Evolutionary conservation across 2,797 vertebrate species (phyloP), one percentile per base, ranked within the genome.

Genomic region (Glossophaga mutica): DNA sequence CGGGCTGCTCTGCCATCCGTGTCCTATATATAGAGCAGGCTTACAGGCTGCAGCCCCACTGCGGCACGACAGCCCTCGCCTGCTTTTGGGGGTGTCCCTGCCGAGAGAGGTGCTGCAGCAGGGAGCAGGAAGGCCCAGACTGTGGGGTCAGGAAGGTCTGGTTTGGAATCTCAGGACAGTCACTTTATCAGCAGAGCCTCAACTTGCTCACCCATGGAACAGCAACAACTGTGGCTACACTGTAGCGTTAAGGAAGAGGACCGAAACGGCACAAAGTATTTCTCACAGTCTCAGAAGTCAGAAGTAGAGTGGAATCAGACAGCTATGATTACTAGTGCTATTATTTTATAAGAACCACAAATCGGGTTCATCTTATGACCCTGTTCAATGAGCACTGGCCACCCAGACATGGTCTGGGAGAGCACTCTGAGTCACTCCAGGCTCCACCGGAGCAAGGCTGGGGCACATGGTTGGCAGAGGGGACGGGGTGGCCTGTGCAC

Each of bases 51-150:
- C 21, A 50, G 68, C 46, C 4, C 15, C 29, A 9, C 26, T 15
- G 21, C 6, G 15, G 16, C 22, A 10, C 0, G 5, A 18, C 37
- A 26, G 82, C 24, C 57, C 52, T 6, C 0, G 0, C 3, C 9
- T 1, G 16, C 24, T 26, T 50, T 7, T 3, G 29, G n/a, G 55
- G 50, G 12, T 6, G 22, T 7, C 52, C 52, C 21, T 21, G 11
- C 2, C 24, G 32, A 32, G 29, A 19, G 42, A n/a, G 42, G 8
- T 0, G 34, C 16, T 19, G 3, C 7, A 11, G 68, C 44, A 37
- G 59, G 19, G 18, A 15, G 5, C 0, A 2, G 48, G 37, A 21
- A n/a, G 79, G 62, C 24, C 57, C 21, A 3, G 48, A 9, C 37
- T 9, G 46, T 22, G 46, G 32, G 34, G 29, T 4, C 52, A 44